Conservation (phyloP, 2,797 vertebrate genomes). For the Petrocephalus schoutedeni region DNA sequence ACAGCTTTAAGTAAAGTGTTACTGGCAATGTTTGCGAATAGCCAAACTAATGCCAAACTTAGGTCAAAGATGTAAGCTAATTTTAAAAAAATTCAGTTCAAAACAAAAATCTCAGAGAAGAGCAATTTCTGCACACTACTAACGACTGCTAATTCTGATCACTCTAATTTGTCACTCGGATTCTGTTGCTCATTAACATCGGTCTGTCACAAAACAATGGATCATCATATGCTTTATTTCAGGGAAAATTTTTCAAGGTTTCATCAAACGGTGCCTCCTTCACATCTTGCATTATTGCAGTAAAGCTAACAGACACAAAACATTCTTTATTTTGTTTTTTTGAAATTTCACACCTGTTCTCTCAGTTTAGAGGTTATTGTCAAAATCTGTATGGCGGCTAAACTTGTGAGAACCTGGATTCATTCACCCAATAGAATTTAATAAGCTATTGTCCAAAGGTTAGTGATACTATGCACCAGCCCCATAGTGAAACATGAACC, state of each 20-base stretch:
- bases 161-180: background rate
- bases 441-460: background rate
- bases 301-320: background rate
- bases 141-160: background rate
- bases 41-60: background rate
- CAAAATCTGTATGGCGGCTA: background rate
- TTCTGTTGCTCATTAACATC: background rate
- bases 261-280: background rate
- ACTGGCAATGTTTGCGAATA: background rate
- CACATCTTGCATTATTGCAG: background rate
- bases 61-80: background rate
- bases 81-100: background rate
- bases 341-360: background rate
- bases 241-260: background rate
- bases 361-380: background rate
- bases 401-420: background rate
- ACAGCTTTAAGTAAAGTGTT: background rate
- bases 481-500: background rate
- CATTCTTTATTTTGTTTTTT: background rate
- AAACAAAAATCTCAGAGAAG: background rate
- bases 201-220: background rate
- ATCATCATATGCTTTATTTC: background rate
- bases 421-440: background rate
- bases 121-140: background rate
- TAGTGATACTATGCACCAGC: background rate